Conservation (phyloP, 1,140 invertebrate genomes). For the Anastatus disparis region DNA sequence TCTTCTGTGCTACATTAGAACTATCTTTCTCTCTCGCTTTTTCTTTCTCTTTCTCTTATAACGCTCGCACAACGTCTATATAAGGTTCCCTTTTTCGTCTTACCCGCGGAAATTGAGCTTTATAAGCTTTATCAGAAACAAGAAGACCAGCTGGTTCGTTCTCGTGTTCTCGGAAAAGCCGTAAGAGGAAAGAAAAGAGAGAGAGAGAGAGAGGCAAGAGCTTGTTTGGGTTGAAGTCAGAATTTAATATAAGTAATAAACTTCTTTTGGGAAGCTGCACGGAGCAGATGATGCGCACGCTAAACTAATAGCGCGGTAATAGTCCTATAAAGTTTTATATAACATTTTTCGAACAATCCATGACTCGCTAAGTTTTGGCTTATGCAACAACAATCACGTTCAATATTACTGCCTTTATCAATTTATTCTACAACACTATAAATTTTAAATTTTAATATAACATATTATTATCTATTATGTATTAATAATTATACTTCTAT, state of each 20-base stretch:
- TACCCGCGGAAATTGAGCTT: conserved; percentile 38
- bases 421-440: no score
- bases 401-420: no score
- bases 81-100: conserved; percentile 2
- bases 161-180: background rate
- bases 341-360: no score
- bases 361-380: no score
- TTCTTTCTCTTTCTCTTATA: no score
- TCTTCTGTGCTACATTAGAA: background rate
- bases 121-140: conserved; percentile 41
- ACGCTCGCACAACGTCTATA: background rate
- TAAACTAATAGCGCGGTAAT: background rate
- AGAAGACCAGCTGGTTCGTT: conserved; percentile 22
- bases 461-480: no score
- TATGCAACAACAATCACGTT: no score
- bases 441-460: no score
- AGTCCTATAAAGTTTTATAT: background rate
- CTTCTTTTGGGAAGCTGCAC: conserved; percentile 16
- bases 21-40: background rate
- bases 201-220: background rate
- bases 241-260: conserved; percentile 39
- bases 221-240: background rate
- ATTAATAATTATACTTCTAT: no score
- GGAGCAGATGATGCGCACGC: background rate
- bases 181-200: background rate